Evolutionary conservation across 1,140 invertebrate genomes (phyloP).

Genomic region (Diachasmimorpha longicaudata): DNA sequence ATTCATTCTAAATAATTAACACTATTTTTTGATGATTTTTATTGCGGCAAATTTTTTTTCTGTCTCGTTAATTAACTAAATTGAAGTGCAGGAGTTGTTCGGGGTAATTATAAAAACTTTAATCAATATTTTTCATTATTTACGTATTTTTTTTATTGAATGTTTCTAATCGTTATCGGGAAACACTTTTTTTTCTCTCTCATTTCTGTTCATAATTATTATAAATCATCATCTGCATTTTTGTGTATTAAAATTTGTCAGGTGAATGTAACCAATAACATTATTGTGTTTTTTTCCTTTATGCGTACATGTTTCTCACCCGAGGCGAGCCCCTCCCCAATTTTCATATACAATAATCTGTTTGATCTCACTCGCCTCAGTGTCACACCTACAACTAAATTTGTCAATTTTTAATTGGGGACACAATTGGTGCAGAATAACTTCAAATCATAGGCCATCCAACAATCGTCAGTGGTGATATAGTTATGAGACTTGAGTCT

Average conservation of each 20-base stretch:
- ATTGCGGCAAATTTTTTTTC: not conserved
- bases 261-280: constrained; percentile 40
- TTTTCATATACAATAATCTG: constrained; percentile 26
- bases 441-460: constrained; percentile 42
- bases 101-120: not conserved
- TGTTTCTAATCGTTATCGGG: constrained; percentile 45
- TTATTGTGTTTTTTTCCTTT: constrained; percentile 30
- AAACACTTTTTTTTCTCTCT: constrained; percentile 35
- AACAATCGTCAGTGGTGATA: constrained; percentile 34
- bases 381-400: not conserved
- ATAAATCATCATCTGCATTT: constrained; percentile 38
- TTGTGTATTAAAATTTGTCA: constrained; percentile 42
- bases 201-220: constrained; percentile 41
- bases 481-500: not conserved
- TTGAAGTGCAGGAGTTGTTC: not conserved
- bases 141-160: constrained; percentile 41
- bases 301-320: constrained; percentile 21
- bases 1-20: not conserved
- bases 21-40: not conserved
- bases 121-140: constrained; percentile 20
- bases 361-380: not conserved
- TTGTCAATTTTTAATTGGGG: not conserved
- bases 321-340: constrained; percentile 4
- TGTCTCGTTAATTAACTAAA: not conserved
- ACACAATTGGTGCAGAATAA: constrained; percentile 16